A percentile compares a stretch with the other conserved stretches of the same genome.
Conservation (phyloP, 2,113 vertebrate genomes). For the Nesogale talazaci region DNA sequence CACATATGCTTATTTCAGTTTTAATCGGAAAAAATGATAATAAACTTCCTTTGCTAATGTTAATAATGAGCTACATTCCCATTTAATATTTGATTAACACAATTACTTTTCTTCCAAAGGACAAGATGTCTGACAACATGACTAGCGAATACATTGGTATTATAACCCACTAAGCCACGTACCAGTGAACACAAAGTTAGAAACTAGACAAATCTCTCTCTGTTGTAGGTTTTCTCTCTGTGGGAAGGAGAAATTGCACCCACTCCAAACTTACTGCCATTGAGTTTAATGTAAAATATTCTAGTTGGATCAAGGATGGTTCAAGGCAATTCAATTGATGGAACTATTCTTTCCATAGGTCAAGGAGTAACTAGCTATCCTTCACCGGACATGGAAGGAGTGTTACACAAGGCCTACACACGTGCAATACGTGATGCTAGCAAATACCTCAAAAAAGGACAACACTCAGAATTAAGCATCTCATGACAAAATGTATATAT, state of each 20-base stretch:
- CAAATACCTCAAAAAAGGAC: not conserved
- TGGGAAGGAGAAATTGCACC: not conserved
- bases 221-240: not conserved
- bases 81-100: conserved; percentile 9
- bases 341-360: not conserved
- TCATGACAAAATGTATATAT: not conserved
- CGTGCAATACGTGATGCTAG: not conserved
- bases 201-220: not conserved
- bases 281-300: not conserved
- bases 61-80: not conserved
- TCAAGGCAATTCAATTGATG: not conserved
- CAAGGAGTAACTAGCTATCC: not conserved
- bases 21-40: conserved; percentile 40
- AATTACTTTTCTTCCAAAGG: not conserved
- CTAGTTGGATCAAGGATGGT: conserved; percentile 7
- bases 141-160: not conserved
- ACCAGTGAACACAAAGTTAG: not conserved
- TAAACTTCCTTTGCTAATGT: not conserved
- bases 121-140: not conserved
- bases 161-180: not conserved
- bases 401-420: conserved; percentile 11
- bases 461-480: conserved; percentile 34
- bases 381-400: not conserved
- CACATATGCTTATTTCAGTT: not conserved
- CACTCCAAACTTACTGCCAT: too few relatives aligned